A percentile compares a stretch with the other conserved stretches of the same genome.
These are phyloP conservation scores for Monoplex corrugatus DNA, from an alignment of 2,888 invertebrate genomes.

Conservation along the genomic window DNA sequence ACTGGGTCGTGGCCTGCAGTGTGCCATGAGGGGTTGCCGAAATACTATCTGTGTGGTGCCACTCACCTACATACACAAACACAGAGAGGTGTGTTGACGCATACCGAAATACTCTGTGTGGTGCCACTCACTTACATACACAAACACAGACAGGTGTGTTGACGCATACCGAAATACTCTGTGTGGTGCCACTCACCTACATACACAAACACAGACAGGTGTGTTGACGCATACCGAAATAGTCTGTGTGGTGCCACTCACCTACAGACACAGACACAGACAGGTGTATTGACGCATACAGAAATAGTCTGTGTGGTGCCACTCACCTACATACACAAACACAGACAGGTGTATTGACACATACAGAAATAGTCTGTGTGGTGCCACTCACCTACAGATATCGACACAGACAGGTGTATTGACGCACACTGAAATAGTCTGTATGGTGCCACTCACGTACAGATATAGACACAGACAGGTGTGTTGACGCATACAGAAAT, in stretches of 20 bases:
- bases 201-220: no score
- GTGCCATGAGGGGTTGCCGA: constrained; percentile 45
- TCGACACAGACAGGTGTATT: no score
- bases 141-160: no score
- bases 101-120: constrained; percentile 49
- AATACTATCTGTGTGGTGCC: constrained; percentile 46
- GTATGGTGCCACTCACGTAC: neutral
- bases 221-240: constrained; percentile 50
- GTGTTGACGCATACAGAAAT: no score
- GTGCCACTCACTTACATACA: constrained; percentile 17
- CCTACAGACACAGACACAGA: neutral
- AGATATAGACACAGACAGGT: no score
- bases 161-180: constrained; percentile 49
- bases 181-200: constrained; percentile 30
- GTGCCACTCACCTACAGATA: neutral
- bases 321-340: neutral
- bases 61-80: neutral
- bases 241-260: constrained; percentile 36
- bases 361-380: constrained; percentile 43
- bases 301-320: constrained; percentile 35
- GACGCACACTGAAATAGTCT: constrained; percentile 47
- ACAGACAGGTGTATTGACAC: no score
- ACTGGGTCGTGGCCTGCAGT: constrained; percentile 45
- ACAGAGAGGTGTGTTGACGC: no score
- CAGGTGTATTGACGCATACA: no score